These are phyloP conservation scores for Passer domesticus DNA, from an alignment of 2,113 vertebrate species.

Conservation along the genomic window DNA sequence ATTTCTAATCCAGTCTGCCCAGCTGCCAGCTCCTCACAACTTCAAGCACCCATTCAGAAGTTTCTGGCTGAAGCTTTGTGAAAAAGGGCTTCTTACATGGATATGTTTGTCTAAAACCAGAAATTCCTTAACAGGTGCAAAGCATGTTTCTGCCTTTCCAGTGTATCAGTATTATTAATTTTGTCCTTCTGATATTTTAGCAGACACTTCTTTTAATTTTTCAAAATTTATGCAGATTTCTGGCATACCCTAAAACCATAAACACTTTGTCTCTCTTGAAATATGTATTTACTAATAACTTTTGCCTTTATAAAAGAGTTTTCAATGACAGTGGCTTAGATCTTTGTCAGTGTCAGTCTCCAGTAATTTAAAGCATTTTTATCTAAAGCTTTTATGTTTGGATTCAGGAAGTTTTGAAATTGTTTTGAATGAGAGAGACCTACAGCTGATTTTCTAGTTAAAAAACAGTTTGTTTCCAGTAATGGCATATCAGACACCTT, in stretches of 20 bases:
- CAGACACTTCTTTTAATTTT: background rate
- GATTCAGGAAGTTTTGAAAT: background rate
- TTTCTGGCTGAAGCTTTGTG: background rate
- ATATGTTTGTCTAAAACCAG: background rate
- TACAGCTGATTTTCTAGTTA: background rate
- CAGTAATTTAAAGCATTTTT: background rate
- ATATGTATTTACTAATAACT: background rate
- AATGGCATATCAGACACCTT: background rate
- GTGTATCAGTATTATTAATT: background rate
- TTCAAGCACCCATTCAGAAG: accelerated
- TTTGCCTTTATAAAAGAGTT: background rate
- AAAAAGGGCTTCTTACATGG: background rate
- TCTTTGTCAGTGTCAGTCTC: background rate
- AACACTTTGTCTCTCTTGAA: background rate
- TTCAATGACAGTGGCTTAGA: background rate
- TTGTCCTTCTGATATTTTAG: background rate
- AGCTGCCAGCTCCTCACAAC: background rate
- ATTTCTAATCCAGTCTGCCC: background rate
- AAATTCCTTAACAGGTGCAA: background rate
- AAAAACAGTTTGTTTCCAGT: background rate
- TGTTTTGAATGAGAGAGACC: background rate
- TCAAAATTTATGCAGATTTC: background rate
- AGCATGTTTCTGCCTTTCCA: background rate
- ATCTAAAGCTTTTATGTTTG: background rate
- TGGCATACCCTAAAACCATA: background rate